These are phyloP conservation scores for Ochropacha duplaris DNA, from an alignment of 2,888 invertebrate species.

Conservation along the genomic window DNA sequence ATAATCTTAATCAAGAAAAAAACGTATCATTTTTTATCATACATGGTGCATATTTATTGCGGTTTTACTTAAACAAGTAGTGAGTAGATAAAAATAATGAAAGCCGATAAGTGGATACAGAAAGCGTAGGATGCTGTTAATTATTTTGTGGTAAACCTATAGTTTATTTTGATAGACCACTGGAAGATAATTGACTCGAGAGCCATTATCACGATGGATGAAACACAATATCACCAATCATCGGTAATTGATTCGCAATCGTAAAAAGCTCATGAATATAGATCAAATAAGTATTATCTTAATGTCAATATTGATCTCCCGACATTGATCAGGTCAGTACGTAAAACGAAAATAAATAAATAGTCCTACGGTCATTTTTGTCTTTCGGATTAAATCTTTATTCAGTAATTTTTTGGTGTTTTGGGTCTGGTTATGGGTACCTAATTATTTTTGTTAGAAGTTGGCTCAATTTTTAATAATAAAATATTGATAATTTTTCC, in stretches of 20 bases:
- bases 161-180: background rate
- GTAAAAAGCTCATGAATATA: background rate
- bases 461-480: too few species aligned
- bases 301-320: background rate
- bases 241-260: background rate
- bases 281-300: background rate
- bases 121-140: background rate
- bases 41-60: background rate
- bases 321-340: too few species aligned
- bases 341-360: too few species aligned
- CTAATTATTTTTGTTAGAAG: too few species aligned
- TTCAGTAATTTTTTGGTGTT: too few species aligned
- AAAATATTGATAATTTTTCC: too few species aligned
- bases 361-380: too few species aligned
- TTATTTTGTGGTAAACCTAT: background rate
- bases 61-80: background rate
- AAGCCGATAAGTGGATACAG: background rate
- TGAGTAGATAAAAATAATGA: background rate
- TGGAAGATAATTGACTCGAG: background rate
- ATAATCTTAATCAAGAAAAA: background rate
- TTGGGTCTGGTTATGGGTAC: too few species aligned
- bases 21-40: background rate
- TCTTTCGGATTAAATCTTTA: too few species aligned
- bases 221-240: background rate
- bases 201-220: background rate